Evolutionary conservation across 2,113 vertebrate genomes (phyloP).

Genomic region (Ia io): DNA sequence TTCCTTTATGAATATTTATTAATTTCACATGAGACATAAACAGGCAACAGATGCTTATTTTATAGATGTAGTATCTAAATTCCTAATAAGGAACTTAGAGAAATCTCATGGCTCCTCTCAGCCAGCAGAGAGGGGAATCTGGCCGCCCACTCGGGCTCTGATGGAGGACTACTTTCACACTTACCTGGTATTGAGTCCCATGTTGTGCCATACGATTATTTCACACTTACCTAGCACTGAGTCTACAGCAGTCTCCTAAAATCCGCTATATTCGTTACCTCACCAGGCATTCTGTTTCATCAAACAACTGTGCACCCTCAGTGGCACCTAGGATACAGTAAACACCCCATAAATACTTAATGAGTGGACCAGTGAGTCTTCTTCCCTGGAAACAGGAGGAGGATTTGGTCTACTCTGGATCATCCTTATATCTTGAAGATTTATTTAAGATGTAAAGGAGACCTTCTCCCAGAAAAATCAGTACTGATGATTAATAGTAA

Average conservation of each 20-base stretch:
- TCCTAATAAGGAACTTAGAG: not conserved
- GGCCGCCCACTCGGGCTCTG: not conserved
- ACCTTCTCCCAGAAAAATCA: not conserved
- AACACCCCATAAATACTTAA: not conserved
- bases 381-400: not conserved
- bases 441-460: slow-evolving; percentile 5
- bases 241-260: not conserved
- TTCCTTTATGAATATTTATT: not conserved
- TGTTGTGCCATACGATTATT: not conserved
- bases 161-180: not conserved
- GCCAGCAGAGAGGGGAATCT: not conserved
- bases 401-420: not conserved
- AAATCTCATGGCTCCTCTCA: not conserved
- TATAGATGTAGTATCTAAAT: not conserved
- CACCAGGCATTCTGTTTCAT: not conserved
- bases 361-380: not conserved
- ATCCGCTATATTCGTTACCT: not conserved
- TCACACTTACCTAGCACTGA: not conserved
- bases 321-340: not conserved
- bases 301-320: not conserved
- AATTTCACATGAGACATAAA: not conserved
- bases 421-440: not conserved
- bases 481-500: not conserved
- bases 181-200: not conserved
- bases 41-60: not conserved